Evolutionary conservation across 2,888 invertebrate species (phyloP), one percentile per base, ranked within the genome.

Genomic region (Drosophila colorata): DNA sequence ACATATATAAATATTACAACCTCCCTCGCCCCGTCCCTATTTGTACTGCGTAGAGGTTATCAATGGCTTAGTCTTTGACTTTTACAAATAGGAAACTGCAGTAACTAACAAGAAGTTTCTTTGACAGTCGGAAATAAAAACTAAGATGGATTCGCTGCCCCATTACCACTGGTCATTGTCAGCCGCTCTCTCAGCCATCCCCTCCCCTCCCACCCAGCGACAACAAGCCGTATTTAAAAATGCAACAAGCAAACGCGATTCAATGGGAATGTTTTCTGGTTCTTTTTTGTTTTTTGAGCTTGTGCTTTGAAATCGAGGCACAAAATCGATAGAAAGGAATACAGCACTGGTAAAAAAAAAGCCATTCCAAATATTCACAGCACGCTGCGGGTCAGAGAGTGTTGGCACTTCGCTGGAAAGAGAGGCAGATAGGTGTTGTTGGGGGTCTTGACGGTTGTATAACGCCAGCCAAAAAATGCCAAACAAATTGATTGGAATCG

Each of bases 401-500:
- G 47, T 43, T 53, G 49, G 44, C 44, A 47, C 52, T 56, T 58
- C n/a, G 14, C 25, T 41, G 25, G 40, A 1, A 13, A 37, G 4
- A 9, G 3, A 20, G n/a, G 11, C 7, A 38, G 33, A 3, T 35
- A n/a, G 59, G n/a, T 23, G 48, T 41, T 6, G 38, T 51, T 41
- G 41, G 20, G 46, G 46, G 44, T 59, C 53, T 14, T 56, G 46
- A 31, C 38, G 37, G 16, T 53, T 58, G 53, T 51, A 57, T 61
- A 61, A 57, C 59, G 60, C 35, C 80, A 76, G 70, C 74, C 80
- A 83, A 84, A 84, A 84, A 84, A 78, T 83, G 80, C 80, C 83
- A 84, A 84, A 86, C 83, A 86, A 84, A 84, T 84, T 84, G 83
- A 86, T 84, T 86, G 83, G 83, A 84, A 84, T 86, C 83, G 83